Percentiles rank a stretch among this genome's conserved stretches.
Evolutionary conservation across 2,797 vertebrate species (phyloP).

Genomic region (Sciurus vulgaris): DNA sequence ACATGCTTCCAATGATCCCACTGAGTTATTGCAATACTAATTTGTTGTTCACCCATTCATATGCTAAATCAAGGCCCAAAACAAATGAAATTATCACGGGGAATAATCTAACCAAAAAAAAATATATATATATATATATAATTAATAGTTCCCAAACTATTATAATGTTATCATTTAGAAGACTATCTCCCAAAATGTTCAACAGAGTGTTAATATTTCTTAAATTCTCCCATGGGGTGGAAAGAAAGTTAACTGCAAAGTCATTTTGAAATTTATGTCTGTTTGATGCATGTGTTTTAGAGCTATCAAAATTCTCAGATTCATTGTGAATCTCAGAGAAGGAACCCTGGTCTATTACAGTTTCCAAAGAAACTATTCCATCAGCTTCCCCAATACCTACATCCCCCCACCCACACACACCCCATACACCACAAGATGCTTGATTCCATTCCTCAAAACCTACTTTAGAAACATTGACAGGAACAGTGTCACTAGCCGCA

Average conservation of each 20-base stretch:
- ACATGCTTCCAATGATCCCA: background rate
- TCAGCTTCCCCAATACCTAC: background rate
- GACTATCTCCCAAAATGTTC: background rate
- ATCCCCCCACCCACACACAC: background rate
- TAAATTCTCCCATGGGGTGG: background rate
- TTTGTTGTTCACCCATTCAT: background rate
- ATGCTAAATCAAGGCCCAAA: background rate
- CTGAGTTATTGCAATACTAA: background rate
- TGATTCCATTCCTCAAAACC: background rate
- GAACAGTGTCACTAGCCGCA: background rate
- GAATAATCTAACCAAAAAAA: background rate
- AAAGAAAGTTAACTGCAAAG: background rate
- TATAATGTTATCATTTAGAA: background rate
- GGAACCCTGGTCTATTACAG: background rate
- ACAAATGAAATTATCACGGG: background rate
- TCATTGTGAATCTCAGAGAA: background rate
- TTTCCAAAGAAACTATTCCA: background rate
- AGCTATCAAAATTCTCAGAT: background rate
- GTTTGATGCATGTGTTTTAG: background rate
- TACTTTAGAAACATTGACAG: background rate
- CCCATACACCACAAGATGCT: background rate
- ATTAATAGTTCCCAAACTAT: background rate
- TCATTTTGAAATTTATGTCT: background rate
- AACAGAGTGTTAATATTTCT: background rate
- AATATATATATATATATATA: background rate